Base-by-base conservation (phyloP, 2,888 invertebrate genomes). In the Oxycera nigricornis region DNA sequence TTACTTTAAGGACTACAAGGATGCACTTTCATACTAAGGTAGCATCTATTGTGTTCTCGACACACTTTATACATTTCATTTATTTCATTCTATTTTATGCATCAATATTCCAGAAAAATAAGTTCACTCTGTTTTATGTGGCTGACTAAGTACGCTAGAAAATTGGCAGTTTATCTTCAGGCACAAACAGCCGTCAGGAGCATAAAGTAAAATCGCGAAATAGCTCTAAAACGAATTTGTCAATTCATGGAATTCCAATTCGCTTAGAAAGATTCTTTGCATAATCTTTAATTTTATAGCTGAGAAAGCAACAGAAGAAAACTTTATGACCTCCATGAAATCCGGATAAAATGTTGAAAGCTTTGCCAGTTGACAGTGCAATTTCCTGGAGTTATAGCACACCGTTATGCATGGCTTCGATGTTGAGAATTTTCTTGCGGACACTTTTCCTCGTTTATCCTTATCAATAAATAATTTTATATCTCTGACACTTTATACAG, bases 291-390 rank as follows among this genome's bases (percentile, higher is more conserved):
- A 65, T 65, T 65, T 65, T 65, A 65, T 65, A 41, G 41, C 65
- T 20, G 31, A 11, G 41, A 65, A 22, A 26, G 14, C 55, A 31
- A 72, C 50, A 55, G n/a, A 4, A 57, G 26, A 26, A 70, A 31
- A 74, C 68, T 75, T 75, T 65, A 75, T 50, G 72, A 30, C 70
- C 68, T 14, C 30, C 68, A 61, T 61, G 20, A 59, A 73, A 73
- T 75, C 75, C 59, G 67, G 50, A 72, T 65, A 46, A 67, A 73
- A 50, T 46, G 11, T 59, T 30, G 57, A 30, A n/a, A 67, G 61
- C 46, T 65, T 62, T 59, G 57, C 65, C 75, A 75, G 62, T 73
- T 67, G 72, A 35, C 67, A 31, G 61, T 72, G 75, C 75, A 75
- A 75, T 75, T 73, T 73, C 39, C 41, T 50, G 11, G 57, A 75